phyloP scores from a whole-genome alignment of 2,797 vertebrate species.

The Dendrocincla tyrannina region DNA sequence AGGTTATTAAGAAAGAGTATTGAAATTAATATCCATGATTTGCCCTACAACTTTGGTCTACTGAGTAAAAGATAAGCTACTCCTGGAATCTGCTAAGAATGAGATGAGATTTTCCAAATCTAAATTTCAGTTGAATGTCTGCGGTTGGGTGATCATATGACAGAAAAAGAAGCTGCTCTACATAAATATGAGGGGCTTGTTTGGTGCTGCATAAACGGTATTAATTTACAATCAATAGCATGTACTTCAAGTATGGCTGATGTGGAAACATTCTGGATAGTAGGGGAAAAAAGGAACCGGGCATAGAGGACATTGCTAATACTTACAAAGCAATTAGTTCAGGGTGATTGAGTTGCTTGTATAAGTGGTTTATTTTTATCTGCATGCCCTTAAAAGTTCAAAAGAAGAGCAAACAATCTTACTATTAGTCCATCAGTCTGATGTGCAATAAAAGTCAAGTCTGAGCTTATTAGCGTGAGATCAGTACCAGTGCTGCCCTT shows the following conservation, averaged over 20 bases:
- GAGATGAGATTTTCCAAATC: neutral
- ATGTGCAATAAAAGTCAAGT: neutral
- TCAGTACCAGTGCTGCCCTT: neutral
- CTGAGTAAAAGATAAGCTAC: neutral
- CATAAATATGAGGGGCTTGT: neutral
- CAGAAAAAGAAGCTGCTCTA: neutral
- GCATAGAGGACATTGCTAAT: neutral
- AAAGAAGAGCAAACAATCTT: constrained; percentile 8
- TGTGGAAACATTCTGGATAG: neutral
- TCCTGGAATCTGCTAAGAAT: neutral
- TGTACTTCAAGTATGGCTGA: neutral
- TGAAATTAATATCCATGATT: neutral
- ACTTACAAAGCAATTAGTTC: constrained; percentile 13
- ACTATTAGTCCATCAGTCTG: neutral
- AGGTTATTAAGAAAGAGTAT: neutral
- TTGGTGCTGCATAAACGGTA: neutral
- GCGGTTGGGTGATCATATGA: neutral
- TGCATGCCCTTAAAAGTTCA: constrained; percentile 32
- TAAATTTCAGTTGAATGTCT: neutral
- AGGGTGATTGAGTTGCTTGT: neutral
- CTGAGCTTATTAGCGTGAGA: neutral
- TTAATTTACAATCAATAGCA: neutral
- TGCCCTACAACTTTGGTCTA: neutral
- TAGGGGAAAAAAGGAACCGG: neutral
- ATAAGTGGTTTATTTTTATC: neutral